Conservation (phyloP, 2,113 vertebrate species). For the Erythrocercus mccallii region DNA sequence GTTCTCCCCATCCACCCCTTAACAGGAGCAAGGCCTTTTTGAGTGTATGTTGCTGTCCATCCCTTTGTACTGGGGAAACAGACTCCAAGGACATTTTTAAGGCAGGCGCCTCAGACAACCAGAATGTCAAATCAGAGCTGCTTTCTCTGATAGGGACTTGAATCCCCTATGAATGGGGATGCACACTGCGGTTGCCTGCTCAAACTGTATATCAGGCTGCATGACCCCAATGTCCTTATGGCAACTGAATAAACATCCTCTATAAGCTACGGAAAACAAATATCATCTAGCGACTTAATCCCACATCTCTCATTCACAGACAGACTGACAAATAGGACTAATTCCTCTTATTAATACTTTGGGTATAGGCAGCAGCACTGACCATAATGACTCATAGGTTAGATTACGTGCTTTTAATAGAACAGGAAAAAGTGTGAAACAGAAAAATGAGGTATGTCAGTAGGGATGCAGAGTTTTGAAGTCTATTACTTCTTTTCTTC, state of each 20-base stretch:
- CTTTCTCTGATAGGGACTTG: not conserved
- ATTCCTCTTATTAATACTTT: constrained; percentile 41
- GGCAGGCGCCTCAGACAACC: not conserved
- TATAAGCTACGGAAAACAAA: constrained; percentile 24
- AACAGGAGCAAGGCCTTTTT: fast-evolving
- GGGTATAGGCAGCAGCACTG: not conserved
- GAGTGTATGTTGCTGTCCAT: not conserved
- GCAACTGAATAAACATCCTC: constrained; percentile 6
- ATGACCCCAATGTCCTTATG: not conserved
- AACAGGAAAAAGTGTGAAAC: not conserved
- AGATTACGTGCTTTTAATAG: not conserved
- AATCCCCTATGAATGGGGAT: not conserved
- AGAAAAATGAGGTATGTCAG: not conserved
- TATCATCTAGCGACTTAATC: not conserved
- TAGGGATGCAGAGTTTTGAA: not conserved
- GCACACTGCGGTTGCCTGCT: not conserved
- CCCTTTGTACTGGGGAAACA: not conserved
- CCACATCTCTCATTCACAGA: constrained; percentile 25
- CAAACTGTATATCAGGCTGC: not conserved
- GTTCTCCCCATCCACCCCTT: not conserved
- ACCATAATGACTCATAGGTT: not conserved
- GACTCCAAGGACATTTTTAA: not conserved
- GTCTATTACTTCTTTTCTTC: not conserved
- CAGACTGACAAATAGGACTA: constrained; percentile 36
- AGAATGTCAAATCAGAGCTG: not conserved